Evolutionary conservation across 2,888 invertebrate genomes (phyloP), one percentile per base, ranked within the genome.

Genomic region (Parnassius apollo): DNA sequence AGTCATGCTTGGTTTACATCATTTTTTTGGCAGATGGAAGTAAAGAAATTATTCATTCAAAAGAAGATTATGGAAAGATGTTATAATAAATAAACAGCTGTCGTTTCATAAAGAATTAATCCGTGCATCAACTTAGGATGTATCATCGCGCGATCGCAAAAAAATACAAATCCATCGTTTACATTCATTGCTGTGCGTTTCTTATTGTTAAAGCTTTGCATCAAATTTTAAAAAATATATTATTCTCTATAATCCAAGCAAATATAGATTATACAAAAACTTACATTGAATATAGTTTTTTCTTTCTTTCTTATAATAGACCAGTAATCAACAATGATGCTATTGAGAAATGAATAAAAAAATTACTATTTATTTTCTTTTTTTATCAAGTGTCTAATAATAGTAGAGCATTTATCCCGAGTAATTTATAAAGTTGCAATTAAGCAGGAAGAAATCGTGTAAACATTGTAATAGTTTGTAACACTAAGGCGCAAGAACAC

Each of bases 21-120:
- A 51, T 61, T 48, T 64, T 61, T 64, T 54, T 42, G 46, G 49
- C 64, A 61, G 59, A 59, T 63, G 63, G 59, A 50, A 49, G 63
- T 59, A 59, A 51, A 61, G 57, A 64, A 64, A 45, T 58, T 54
- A 51, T 61, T 25, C 49, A 55, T 64, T 64, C 45, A 49, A 57
- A 53, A 66, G 61, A 57, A 64, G 69, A 68, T 69, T 61, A 69
- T 66, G 66, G 65, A 67, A 61, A 64, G 67, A 63, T 54, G 35
- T 60, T 67, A 62, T 57, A 35, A 66, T 64, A 69, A 68, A 68
- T 66, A 71, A 71, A 68, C 75, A 75, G 69, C 75, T 75, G 75
- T 70, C 71, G 69, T 64, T 65, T 65, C 66, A 68, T 66, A 69
- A 66, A 67, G 67, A 71, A 57, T 69, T 71, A 74, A 71, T 71